Evolutionary conservation across 1,140 invertebrate species (phyloP).

Genomic region (Lysiphlebus fabarum): DNA sequence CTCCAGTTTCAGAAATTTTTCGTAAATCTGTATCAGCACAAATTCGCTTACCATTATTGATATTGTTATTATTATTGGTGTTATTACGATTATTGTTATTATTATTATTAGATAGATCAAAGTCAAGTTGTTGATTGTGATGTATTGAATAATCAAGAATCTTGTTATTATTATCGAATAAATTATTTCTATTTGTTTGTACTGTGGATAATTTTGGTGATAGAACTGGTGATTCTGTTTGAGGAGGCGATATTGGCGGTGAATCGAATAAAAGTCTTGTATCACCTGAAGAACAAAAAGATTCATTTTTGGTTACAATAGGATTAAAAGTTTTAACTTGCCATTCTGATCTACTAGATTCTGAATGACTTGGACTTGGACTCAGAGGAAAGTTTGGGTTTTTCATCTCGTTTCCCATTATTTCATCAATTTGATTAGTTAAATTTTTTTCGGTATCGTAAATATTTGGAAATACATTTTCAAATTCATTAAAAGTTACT

Average conservation of each 20-base stretch:
- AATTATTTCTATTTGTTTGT: too few relatives aligned
- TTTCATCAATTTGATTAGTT: conserved; percentile 1
- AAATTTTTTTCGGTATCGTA: conserved; percentile 6
- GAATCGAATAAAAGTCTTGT: conserved; percentile 40
- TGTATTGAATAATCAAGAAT: not conserved
- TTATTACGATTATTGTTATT: conserved; percentile 31
- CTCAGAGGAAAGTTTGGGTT: conserved; percentile 39
- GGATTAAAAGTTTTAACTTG: conserved; percentile 27
- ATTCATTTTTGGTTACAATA: too few relatives aligned
- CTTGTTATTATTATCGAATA: conserved; percentile 29
- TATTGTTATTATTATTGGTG: too few relatives aligned
- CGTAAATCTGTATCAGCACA: not conserved
- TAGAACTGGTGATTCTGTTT: conserved; percentile 35
- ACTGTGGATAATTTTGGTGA: too few relatives aligned
- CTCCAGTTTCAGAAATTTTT: conserved; percentile 35
- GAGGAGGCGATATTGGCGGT: conserved; percentile 46
- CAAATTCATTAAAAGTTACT: conserved; percentile 23
- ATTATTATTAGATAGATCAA: too few relatives aligned
- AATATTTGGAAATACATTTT: conserved; percentile 21
- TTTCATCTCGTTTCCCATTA: conserved; percentile 36
- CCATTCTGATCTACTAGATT: conserved; percentile 37
- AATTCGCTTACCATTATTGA: conserved; percentile 1
- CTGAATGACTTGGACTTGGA: conserved; percentile 40
- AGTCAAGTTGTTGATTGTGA: not conserved
- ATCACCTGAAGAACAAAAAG: not conserved